Evolutionary conservation across 2,797 vertebrate genomes (phyloP), one percentile per base, ranked within the genome.

Genomic region (Geotrypetes seraphini): DNA sequence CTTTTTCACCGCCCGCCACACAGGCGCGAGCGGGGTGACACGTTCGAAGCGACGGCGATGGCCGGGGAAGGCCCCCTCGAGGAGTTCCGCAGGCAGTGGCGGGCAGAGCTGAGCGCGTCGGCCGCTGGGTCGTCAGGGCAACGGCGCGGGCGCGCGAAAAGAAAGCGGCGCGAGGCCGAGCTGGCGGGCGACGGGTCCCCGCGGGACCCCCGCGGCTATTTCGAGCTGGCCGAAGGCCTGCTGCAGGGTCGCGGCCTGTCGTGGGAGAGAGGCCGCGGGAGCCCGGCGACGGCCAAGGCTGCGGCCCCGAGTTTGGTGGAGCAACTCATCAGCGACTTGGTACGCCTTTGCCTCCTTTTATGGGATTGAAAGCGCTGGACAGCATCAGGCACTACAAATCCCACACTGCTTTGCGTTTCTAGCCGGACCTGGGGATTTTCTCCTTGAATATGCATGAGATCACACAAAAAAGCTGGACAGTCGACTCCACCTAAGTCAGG

Each of bases 301-400:
- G 48, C 58, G 2, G 53, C 20, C 18, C 14, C 14, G 4, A 68
- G 57, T 37, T 63, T 84, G 18, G 47, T 84, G 56, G 79, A 79
- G 12, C 79, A 74, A 53, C 77, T 84, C 33, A 79, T 84, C 43
- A 60, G 53, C 1, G 79, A 84, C 63, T 50, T 83, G 78, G 81
- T 84, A 78, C 47, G n/a, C n/a, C n/a, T n/a, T n/a, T n/a, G n/a
- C n/a, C n/a, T n/a, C n/a, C n/a, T n/a, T n/a, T n/a, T n/a, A n/a
- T n/a, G n/a, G n/a, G n/a, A n/a, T n/a, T n/a, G n/a, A n/a, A n/a
- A n/a, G n/a, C n/a, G n/a, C n/a, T n/a, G n/a, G n/a, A n/a, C n/a
- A n/a, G n/a, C n/a, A n/a, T n/a, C n/a, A n/a, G n/a, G n/a, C n/a
- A n/a, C n/a, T n/a, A n/a, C n/a, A n/a, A n/a, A n/a, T n/a, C n/a